Base-by-base conservation (phyloP, 23 tunicate species). In the Trididemnum clinides region DNA sequence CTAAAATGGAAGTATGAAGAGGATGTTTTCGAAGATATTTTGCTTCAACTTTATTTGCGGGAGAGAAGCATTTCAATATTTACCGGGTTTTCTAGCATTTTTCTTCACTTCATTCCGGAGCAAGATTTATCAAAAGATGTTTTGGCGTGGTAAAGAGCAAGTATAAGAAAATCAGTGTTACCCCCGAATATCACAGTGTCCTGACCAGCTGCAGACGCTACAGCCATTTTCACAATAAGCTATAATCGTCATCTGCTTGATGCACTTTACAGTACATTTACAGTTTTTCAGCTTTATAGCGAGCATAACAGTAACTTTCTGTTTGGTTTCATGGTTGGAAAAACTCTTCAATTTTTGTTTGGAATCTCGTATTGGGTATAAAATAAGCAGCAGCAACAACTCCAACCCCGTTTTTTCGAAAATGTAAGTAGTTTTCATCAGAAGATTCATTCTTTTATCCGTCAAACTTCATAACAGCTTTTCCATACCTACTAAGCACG, bases 281-380 rank as follows among this genome's bases (percentile, higher is more conserved):
- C 54, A 7, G 10, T 44, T 15, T 15, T 44, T 15, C 54, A 44
- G 15, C 54, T 44, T 44, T 44, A 7, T 10, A 7, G 54, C 10
- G 54, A 44, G 54, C 54, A 44, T 44, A 7, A 10, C 12, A 44
- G 15, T 44, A 44, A 44, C 10, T 15, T n/a, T n/a, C n/a, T n/a
- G 70, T 63, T 63, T 63, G 28, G 12, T 63, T 63, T 63, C 28
- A 15, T 63, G 70, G 70, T 63, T 63, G n/a, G 70, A 21, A n/a
- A 63, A 63, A 63, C 7, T 63, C 70, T 63, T 63, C 70, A 18
- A 10, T 63, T n/a, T 63, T 63, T 7, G 70, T 63, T 63, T 63
- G 70, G 70, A 63, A 25, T 5, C 5, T 63, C 70, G n/a, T 63
- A n/a, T 21, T 63, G 26, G 70, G 70, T 10, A 6, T 25, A 25